Conservation (phyloP, 2,797 vertebrate species). For the Poeciliopsis presidionis region DNA sequence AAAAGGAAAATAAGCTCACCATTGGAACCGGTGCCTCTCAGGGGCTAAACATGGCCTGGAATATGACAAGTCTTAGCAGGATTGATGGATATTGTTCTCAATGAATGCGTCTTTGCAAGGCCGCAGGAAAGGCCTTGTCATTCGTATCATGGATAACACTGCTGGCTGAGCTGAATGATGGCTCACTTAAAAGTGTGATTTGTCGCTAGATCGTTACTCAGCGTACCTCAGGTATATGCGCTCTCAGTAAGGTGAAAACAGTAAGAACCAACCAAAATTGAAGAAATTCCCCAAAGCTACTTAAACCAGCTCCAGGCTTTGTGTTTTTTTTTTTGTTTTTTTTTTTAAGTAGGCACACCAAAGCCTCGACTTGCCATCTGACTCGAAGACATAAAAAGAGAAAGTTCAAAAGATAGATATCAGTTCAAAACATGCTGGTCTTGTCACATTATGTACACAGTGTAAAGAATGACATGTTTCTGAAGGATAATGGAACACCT, state of each 20-base stretch:
- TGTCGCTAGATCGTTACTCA: not conserved
- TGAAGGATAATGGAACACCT: too few species aligned
- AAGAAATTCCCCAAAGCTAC: not conserved
- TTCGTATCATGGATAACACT: constrained; percentile 19
- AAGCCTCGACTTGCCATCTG: not conserved
- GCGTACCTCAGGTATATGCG: not conserved
- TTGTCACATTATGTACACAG: not conserved
- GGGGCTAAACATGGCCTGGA: constrained; percentile 4
- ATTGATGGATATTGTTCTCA: constrained; percentile 57
- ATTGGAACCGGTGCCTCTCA: constrained; percentile 18
- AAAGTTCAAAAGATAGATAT: not conserved
- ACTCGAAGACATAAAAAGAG: not conserved
- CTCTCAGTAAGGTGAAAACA: constrained; percentile 1
- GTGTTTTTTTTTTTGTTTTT: not conserved
- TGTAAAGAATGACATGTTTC: not conserved
- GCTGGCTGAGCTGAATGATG: constrained; percentile 19
- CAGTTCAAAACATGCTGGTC: not conserved
- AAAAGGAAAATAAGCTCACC: constrained; percentile 20
- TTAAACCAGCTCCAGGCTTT: not conserved
- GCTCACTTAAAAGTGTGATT: not conserved
- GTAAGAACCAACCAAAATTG: not conserved
- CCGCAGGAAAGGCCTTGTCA: constrained; percentile 18
- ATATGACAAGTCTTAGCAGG: constrained; percentile 21
- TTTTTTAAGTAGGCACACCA: not conserved
- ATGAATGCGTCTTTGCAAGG: constrained; percentile 32